Base-by-base conservation (phyloP, 1,140 invertebrate species). In the Campoletis sonorensis region DNA sequence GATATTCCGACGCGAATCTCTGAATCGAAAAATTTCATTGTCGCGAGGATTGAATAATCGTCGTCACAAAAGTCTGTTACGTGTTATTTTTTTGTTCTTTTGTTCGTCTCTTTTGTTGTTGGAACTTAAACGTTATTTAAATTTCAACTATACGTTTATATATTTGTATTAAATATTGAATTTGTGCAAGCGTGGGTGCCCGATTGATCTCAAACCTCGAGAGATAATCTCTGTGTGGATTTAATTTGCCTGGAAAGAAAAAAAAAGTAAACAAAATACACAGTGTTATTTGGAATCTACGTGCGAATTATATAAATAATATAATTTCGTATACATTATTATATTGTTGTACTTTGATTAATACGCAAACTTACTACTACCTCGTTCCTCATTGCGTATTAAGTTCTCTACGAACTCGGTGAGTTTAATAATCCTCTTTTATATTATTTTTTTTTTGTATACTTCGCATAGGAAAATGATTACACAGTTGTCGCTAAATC, bases 161-260 rank as follows among this genome's bases (percentile, higher is more conserved):
- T 26, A 67, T 67, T 23, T 37, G 18, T 71, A 10, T 10, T 2
- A 4, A 37, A 71, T 71, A 27, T 73, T 26, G 71, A 51, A n/a
- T 23, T n/a, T 73, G 37, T 73, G 71, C 23, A 23, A 73, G 71
- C 71, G 71, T 73, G 37, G 71, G 71, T 73, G 71, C n/a, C 68
- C 68, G 27, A 71, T 71, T 71, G 54, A 71, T 71, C 27, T 71
- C 68, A 33, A 71, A 73, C 16, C 37, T 26, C 16, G 40, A 23
- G 40, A 73, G 21, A 67, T 13, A 27, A n/a, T 58, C 54, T 71
- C 8, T 40, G 71, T 73, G 71, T 73, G 71, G 71, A 73, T 73
- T 49, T 58, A 58, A 58, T 51, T 73, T 15, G 23, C 37, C 71
- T 26, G 71, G 23, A 67, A 10, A 1, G 2, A 58, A 23, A 71